Evolutionary conservation across 92 coral and sea anemone species (phyloP), one percentile per base, ranked within the genome.

Genomic region (Porites evermanni): DNA sequence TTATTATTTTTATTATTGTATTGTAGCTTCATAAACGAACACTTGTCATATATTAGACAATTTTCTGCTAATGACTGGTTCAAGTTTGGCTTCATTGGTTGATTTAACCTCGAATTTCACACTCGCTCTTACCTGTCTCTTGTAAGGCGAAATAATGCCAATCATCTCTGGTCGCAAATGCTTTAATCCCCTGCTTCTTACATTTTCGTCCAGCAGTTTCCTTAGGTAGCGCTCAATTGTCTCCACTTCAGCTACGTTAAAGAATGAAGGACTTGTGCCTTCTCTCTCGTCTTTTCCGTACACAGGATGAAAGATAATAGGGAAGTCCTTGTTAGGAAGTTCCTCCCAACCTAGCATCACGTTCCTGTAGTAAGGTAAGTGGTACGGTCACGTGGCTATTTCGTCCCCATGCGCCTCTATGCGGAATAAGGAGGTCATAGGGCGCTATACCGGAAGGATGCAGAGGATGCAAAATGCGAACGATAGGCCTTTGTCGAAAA

Each of bases 171-270:
- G 96, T 54, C 71, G 80, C n/a, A 93, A 44, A 64, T 87, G 89
- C 75, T 88, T 84, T 73, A 91, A 77, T n/a, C 86, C 80, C 20
- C 78, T 80, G 80, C 93, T 88, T 84, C 96, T 91, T 68, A 86
- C 94, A 6, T 73, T 88, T 26, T 88, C 90, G 53, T 93, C 96
- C 79, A 93, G 69, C 53, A 93, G 94, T 72, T 93, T 91, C 89
- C 52, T 88, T 76, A 91, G 79, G 79, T 93, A 93, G 11, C 85
- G 87, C 63, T 93, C 96, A 75, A 93, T 81, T 19, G 96, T 93
- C 51, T 91, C 94, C n/a, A 93, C 94, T 68, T 93, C 96, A 3
- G 94, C 86, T 74, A 93, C 93, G 68, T 93, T 93, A 80, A 93
- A 93, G 87, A 93, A 93, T 18, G 96, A 93, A 44, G 97, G 97